phyloP scores from a whole-genome alignment of 2,888 invertebrate genomes.

The Volucella inflata region DNA sequence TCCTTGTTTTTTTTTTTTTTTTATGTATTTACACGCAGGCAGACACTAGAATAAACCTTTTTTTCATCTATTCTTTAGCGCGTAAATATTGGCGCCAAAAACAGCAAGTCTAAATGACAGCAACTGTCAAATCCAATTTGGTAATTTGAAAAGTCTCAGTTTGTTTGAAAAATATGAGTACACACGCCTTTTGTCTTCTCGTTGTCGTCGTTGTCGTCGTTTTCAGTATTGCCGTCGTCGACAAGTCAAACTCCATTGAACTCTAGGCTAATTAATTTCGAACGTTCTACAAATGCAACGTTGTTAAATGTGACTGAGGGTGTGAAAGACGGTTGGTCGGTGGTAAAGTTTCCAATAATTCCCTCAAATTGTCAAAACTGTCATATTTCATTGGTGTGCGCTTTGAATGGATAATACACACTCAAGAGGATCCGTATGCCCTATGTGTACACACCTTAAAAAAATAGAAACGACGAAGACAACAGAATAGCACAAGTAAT shows the following conservation, averaged over 20 bases:
- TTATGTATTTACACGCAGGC: not conserved
- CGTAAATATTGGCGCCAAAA: constrained; percentile 70
- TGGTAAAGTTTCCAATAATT: constrained; percentile 61
- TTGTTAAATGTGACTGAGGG: constrained; percentile 1
- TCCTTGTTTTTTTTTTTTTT: constrained; percentile 1
- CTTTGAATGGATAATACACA: constrained; percentile 58
- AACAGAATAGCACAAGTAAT: constrained; percentile 40
- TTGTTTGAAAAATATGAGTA: constrained; percentile 44
- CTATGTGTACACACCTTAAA: constrained; percentile 60
- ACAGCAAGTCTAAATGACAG: constrained; percentile 49
- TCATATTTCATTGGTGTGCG: constrained; percentile 66
- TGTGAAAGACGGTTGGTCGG: not conserved
- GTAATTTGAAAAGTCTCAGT: constrained; percentile 40
- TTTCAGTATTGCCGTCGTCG: not conserved
- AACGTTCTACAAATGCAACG: constrained; percentile 71
- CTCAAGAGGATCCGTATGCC: constrained; percentile 32
- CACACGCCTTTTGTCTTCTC: constrained; percentile 55
- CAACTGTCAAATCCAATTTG: constrained; percentile 66
- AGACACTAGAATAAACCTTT: not conserved
- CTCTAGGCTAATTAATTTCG: constrained; percentile 65
- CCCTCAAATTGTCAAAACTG: constrained; percentile 69
- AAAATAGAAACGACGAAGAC: not conserved
- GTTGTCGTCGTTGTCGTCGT: constrained; percentile 8
- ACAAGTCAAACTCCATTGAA: constrained; percentile 49
- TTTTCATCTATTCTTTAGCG: constrained; percentile 25